phyloP scores from a whole-genome alignment of 2,113 vertebrate genomes.

The Vulpes ferrilata region DNA sequence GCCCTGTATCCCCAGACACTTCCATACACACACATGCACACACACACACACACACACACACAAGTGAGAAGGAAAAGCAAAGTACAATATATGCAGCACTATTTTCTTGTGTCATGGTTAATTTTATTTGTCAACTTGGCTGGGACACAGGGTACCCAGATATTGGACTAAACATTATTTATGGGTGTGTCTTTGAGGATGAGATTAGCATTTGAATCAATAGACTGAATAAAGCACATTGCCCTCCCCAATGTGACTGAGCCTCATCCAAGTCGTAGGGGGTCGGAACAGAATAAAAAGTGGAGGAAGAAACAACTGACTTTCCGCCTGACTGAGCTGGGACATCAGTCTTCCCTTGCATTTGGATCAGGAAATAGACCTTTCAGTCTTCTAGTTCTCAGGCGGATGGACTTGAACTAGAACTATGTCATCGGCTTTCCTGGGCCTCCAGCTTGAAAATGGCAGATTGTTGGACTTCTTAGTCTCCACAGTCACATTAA shows the following conservation, averaged over 20 bases:
- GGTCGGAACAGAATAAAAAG: neutral
- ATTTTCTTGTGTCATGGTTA: neutral
- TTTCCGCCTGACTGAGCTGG: neutral
- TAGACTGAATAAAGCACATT: neutral
- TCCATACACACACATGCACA: neutral
- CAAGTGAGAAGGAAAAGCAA: neutral
- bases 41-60: neutral
- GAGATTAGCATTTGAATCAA: neutral
- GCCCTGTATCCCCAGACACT: neutral
- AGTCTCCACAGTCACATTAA: neutral
- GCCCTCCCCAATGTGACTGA: neutral
- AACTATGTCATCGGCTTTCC: neutral
- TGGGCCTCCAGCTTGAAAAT: neutral
- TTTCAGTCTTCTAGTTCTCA: neutral
- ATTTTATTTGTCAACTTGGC: neutral
- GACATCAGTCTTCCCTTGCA: neutral
- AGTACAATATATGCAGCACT: neutral
- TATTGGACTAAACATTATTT: neutral
- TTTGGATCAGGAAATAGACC: neutral
- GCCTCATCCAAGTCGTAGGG: neutral
- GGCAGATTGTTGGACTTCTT: neutral
- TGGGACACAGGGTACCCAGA: neutral
- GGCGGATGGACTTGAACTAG: neutral
- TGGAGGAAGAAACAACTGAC: neutral
- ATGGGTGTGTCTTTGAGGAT: neutral